Percentiles rank a stretch among this genome's conserved stretches.
phyloP scores from a whole-genome alignment of 2,888 invertebrate species.

The Diarsia rubi region DNA sequence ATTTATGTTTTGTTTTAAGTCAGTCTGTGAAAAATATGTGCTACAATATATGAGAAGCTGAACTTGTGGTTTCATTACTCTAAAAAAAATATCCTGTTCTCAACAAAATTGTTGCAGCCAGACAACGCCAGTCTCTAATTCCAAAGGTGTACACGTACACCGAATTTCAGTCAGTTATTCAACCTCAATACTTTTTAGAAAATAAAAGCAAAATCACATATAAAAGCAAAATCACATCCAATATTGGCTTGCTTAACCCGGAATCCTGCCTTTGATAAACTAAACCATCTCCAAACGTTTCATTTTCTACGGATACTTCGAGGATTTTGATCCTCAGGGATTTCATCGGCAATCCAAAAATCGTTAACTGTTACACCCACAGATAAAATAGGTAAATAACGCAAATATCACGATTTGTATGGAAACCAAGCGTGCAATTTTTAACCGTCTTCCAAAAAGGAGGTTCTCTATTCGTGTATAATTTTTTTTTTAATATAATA shows the following conservation, averaged over 20 bases:
- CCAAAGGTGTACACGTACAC: not conserved
- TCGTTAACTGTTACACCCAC: not conserved
- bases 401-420: no score
- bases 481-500: no score
- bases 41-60: no score
- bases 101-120: not conserved
- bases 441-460: no score
- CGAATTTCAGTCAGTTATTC: not conserved
- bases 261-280: slow-evolving; percentile 11
- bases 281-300: slow-evolving; percentile 28
- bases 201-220: slow-evolving; percentile 42
- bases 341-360: slow-evolving; percentile 32
- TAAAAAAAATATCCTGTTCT: no score
- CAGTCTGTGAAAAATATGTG: no score
- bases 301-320: slow-evolving; percentile 15
- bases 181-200: slow-evolving; percentile 5
- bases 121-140: not conserved
- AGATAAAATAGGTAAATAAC: no score
- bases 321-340: slow-evolving; percentile 8
- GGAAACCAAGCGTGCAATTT: no score
- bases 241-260: slow-evolving; percentile 19
- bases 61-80: no score
- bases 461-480: no score
- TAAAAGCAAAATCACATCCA: slow-evolving; percentile 37
- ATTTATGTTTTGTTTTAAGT: no score